Base-by-base conservation (phyloP, 2,797 vertebrate genomes). In the Vultur gryphus region DNA sequence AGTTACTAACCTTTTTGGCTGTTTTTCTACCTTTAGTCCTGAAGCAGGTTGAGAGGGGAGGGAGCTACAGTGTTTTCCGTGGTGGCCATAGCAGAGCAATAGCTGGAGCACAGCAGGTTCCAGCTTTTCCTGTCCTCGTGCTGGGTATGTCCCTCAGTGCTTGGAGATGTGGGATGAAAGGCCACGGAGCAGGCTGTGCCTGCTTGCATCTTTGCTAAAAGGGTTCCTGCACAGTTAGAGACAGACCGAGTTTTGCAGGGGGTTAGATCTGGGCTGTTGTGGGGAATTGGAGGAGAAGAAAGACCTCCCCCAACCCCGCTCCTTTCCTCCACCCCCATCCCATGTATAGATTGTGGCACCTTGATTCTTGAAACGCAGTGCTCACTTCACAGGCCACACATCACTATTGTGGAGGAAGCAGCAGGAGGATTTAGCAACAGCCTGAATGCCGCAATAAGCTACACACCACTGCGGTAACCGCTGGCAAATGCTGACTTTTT, bases 351-450 rank as follows among this genome's bases (percentile, higher is more conserved):
- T 55, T 66, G 52, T 0, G 2, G 77, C 61, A 85, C 71, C 84
- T 80, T 71, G 59, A 16, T 55, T 93, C 92, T 80, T 72, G 73
- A 92, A 91, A 73, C 6, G 16, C 52, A 19, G 86, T 85, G 94
- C 69, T 94, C 92, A 69, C 93, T 96, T 97, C 64, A 51, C 93
- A 93, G 88, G 90, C 90, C 94, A 85, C 93, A 94, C 81, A 92
- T 96, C 81, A 75, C 96, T 89, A 54, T 94, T 95, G 92, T 93
- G 24, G 57, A 87, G 93, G 90, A 94, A 96, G 93, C 93, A 91
- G 93, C 78, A 93, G 94, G 84, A 97, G 69, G 84, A 94, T 91
- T 95, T 85, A 94, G 72, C 88, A 91, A 23, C 35, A 95, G 87
- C 65, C 75, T 71, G 76, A 92, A 85, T 62, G 90, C 95, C 90